Percentiles rank a stretch among this genome's conserved stretches.
Evolutionary conservation across 2,888 invertebrate species (phyloP).

Genomic region (Lasioglossum zephyrum): DNA sequence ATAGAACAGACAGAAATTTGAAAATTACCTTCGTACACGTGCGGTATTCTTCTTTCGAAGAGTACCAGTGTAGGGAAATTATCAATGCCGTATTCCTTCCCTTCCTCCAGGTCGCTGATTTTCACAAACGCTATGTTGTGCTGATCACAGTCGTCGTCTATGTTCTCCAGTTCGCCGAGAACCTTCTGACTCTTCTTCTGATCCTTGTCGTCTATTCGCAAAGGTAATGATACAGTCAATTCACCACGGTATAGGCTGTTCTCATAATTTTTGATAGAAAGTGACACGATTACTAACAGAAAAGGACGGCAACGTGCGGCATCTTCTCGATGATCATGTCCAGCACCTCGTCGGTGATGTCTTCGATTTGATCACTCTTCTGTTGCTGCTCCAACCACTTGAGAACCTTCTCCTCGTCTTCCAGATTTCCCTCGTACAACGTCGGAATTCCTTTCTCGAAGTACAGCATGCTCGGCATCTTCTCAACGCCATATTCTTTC

Average conservation of each 20-base stretch:
- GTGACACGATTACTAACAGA: slow-evolving; percentile 89
- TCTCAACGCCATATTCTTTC: slow-evolving; percentile 95
- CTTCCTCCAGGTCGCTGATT: slow-evolving; percentile 94
- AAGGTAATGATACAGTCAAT: background rate
- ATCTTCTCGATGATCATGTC: slow-evolving; percentile 95
- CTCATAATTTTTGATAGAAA: background rate
- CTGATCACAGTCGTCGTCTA: slow-evolving; percentile 96
- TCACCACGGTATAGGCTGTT: background rate
- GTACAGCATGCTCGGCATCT: slow-evolving; percentile 93
- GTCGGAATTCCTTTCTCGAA: slow-evolving; percentile 95
- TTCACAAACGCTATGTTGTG: slow-evolving; percentile 96
- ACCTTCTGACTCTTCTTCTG: slow-evolving; percentile 96
- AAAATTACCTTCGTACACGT: slow-evolving; percentile 86
- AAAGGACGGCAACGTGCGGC: slow-evolving; percentile 95
- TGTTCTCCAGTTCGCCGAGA: slow-evolving; percentile 93
- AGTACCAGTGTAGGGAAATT: slow-evolving; percentile 92
- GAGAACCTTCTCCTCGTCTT: slow-evolving; percentile 95
- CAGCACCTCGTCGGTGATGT: slow-evolving; percentile 97
- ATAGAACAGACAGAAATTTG: background rate
- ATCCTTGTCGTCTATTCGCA: slow-evolving; percentile 92
- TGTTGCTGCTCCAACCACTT: slow-evolving; percentile 94
- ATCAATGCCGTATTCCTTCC: slow-evolving; percentile 95
- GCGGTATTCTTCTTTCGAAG: slow-evolving; percentile 88
- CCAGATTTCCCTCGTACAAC: slow-evolving; percentile 92
- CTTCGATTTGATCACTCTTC: slow-evolving; percentile 96